Conservation (phyloP, 2,888 invertebrate species). For the Amorpha juglandis region DNA sequence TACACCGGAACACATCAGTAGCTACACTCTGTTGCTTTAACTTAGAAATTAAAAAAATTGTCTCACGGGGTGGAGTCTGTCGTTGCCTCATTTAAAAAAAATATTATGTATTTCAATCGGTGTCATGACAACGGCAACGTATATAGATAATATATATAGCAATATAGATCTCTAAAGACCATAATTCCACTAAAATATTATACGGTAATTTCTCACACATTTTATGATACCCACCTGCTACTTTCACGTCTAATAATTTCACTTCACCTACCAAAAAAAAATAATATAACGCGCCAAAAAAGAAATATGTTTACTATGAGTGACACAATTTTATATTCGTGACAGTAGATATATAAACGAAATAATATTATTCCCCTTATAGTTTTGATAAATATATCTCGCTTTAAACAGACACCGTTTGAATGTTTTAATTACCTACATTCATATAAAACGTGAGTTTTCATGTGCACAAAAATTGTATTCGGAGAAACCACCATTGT, state of each 20-base stretch:
- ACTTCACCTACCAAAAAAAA: too few relatives aligned
- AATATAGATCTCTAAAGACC: not conserved
- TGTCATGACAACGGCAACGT: not conserved
- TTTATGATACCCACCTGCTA: not conserved
- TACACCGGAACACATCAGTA: too few relatives aligned
- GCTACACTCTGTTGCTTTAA: too few relatives aligned
- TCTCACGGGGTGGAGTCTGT: too few relatives aligned
- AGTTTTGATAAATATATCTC: not conserved
- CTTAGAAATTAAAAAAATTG: too few relatives aligned
- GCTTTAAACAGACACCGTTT: not conserved
- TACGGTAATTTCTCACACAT: not conserved
- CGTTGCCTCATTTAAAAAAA: too few relatives aligned
- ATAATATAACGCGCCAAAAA: not conserved
- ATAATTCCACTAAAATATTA: not conserved
- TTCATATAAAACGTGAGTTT: not conserved
- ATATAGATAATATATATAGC: too few relatives aligned
- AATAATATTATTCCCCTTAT: not conserved
- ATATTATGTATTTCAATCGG: not conserved
- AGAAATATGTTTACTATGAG: not conserved
- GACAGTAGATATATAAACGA: not conserved
- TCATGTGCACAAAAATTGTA: not conserved
- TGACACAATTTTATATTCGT: not conserved
- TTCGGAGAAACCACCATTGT: conserved; percentile 35
- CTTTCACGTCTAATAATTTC: conserved; percentile 2
- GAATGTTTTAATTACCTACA: not conserved